These are phyloP conservation scores for Baronia brevicornis DNA, from an alignment of 2,888 invertebrate genomes.

Conservation along the genomic window DNA sequence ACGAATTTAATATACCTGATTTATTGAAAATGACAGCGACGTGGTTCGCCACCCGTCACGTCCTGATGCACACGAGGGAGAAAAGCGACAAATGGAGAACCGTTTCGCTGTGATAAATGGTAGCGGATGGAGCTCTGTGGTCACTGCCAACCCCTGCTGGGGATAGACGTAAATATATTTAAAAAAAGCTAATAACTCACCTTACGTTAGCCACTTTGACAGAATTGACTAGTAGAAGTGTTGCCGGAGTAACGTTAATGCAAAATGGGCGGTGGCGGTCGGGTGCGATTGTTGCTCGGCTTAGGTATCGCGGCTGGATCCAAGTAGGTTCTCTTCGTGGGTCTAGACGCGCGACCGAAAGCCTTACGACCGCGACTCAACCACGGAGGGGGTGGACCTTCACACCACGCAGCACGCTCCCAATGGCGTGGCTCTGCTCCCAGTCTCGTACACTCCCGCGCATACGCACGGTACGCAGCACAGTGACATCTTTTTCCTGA, in stretches of 20 bases:
- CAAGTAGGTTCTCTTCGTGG: slow-evolving; percentile 32
- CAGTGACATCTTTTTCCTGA: slow-evolving; percentile 88
- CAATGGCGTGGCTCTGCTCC: slow-evolving; percentile 84
- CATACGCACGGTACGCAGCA: slow-evolving; percentile 92
- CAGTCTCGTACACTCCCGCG: slow-evolving; percentile 87
- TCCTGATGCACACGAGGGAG: too few relatives aligned
- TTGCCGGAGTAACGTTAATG: slow-evolving; percentile 40
- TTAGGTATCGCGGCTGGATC: slow-evolving; percentile 44
- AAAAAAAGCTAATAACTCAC: slow-evolving; percentile 29
- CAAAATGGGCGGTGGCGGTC: slow-evolving; percentile 65
- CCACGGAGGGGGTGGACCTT: slow-evolving; percentile 57
- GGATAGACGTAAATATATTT: background rate
- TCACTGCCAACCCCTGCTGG: too few relatives aligned
- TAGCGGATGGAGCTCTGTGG: too few relatives aligned
- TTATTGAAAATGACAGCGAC: too few relatives aligned
- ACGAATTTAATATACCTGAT: too few relatives aligned
- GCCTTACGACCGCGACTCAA: slow-evolving; percentile 41
- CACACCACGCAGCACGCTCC: slow-evolving; percentile 82
- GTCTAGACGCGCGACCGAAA: slow-evolving; percentile 22
- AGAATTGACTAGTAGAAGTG: slow-evolving; percentile 67
- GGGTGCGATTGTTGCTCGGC: slow-evolving; percentile 45
- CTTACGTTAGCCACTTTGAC: slow-evolving; percentile 58
- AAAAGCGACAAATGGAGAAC: too few relatives aligned
- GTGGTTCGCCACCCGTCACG: too few relatives aligned
- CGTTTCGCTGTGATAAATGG: too few relatives aligned